A percentile compares a stretch with the other conserved stretches of the same genome.
Evolutionary conservation across 2,888 invertebrate genomes (phyloP).

Genomic region (Chrysolina americana): DNA sequence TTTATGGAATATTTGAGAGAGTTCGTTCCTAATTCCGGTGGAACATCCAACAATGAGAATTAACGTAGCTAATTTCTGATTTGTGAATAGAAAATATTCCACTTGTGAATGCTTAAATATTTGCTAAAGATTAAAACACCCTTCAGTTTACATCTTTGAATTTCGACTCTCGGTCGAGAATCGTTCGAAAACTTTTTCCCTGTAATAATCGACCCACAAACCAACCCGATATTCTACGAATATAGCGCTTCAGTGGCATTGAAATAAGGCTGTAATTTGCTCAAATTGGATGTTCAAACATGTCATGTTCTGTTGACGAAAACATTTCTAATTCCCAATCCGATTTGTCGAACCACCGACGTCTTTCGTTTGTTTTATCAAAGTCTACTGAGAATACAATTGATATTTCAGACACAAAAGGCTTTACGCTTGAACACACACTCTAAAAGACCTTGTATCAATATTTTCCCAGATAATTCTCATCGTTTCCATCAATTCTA

Average conservation of each 20-base stretch:
- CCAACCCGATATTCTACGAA: background rate
- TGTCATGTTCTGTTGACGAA: slow-evolving; percentile 34
- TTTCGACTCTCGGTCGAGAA: slow-evolving; percentile 42
- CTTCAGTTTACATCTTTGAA: slow-evolving; percentile 56
- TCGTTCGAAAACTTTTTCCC: slow-evolving; percentile 41
- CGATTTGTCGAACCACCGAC: slow-evolving; percentile 63
- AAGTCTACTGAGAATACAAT: slow-evolving; percentile 58
- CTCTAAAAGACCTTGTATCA: slow-evolving; percentile 56
- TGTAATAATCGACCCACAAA: background rate
- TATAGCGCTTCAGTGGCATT: background rate
- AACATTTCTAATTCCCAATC: slow-evolving; percentile 60
- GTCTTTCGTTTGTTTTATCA: slow-evolving; percentile 63
- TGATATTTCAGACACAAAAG: slow-evolving; percentile 58
- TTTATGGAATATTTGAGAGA: slow-evolving; percentile 32
- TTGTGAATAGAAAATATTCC: slow-evolving; percentile 52
- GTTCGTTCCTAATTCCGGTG: slow-evolving; percentile 21
- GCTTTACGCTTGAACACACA: slow-evolving; percentile 54
- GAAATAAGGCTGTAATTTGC: slow-evolving; percentile 14
- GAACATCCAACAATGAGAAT: slow-evolving; percentile 32
- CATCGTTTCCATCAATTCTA: slow-evolving; percentile 52
- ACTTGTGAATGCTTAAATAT: slow-evolving; percentile 55
- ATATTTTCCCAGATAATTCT: slow-evolving; percentile 55
- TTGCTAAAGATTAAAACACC: slow-evolving; percentile 57
- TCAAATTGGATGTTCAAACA: background rate
- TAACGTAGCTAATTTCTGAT: slow-evolving; percentile 50